Conservation (phyloP, 2,888 invertebrate species). For the Drosophila paramelanica region DNA sequence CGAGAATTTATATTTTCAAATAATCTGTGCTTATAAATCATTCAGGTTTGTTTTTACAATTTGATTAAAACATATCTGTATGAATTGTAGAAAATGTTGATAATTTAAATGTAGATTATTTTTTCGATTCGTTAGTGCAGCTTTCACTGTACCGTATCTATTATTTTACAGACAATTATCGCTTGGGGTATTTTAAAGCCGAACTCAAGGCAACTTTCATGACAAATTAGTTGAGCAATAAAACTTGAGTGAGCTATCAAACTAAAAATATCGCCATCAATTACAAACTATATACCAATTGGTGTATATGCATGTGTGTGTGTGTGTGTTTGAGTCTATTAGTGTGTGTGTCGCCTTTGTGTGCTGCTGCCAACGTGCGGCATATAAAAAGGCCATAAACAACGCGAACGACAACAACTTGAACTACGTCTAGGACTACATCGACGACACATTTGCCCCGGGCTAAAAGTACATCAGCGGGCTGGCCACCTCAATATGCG, state of each 20-base stretch:
- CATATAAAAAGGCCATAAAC: slow-evolving; percentile 76
- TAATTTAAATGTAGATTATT: no score
- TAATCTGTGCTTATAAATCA: no score
- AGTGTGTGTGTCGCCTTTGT: slow-evolving; percentile 18
- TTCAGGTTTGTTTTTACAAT: no score
- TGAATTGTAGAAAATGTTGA: no score
- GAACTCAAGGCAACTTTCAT: slow-evolving; percentile 46
- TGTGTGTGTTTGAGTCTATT: slow-evolving; percentile 7
- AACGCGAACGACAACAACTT: slow-evolving; percentile 66
- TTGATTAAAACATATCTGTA: no score
- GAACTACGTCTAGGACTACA: slow-evolving; percentile 53
- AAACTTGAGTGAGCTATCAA: slow-evolving; percentile 75
- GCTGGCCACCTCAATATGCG: slow-evolving; percentile 1
- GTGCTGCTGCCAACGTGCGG: slow-evolving; percentile 51
- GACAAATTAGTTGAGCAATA: slow-evolving; percentile 83
- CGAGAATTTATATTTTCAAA: no score
- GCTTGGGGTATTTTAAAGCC: slow-evolving; percentile 23
- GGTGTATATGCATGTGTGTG: slow-evolving; percentile 19
- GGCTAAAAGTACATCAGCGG: slow-evolving; percentile 54
- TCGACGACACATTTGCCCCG: slow-evolving; percentile 53
- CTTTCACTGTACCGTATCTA: slow-evolving; percentile 8
- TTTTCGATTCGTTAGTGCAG: not conserved
- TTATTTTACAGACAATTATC: slow-evolving; percentile 44
- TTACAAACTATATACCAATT: slow-evolving; percentile 45
- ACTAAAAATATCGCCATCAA: slow-evolving; percentile 63